Conservation (phyloP, 2,888 invertebrate genomes). For the Pristionchus japonicus region DNA sequence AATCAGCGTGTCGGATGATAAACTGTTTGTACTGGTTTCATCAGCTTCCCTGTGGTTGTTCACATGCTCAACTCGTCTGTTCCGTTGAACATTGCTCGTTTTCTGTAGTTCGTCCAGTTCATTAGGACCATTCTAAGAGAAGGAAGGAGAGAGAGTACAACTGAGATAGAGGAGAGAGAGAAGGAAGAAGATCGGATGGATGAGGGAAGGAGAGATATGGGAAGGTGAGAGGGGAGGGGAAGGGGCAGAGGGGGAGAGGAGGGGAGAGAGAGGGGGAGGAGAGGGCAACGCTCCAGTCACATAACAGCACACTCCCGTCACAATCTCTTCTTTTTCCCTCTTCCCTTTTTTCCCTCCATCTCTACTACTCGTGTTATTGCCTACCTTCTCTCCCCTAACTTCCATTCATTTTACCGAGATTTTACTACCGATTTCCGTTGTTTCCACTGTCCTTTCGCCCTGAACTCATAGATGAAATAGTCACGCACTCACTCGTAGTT, state of each 20-base stretch:
- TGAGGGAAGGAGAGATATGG: not conserved
- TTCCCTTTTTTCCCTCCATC: not conserved
- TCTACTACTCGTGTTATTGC: constrained; percentile 24
- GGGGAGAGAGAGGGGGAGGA: not conserved
- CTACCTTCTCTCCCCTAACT: not conserved
- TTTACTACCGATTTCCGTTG: not conserved
- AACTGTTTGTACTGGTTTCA: not conserved
- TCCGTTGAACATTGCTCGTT: not conserved
- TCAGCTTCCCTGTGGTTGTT: not conserved
- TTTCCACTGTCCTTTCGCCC: not conserved
- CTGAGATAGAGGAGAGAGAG: not conserved
- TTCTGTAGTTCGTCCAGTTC: not conserved
- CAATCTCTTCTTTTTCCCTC: not conserved
- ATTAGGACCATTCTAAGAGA: not conserved
- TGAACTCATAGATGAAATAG: too few species aligned
- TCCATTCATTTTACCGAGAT: not conserved
- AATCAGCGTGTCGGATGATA: not conserved
- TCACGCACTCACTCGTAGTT: too few species aligned
- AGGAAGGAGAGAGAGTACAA: not conserved
- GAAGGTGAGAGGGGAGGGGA: not conserved
- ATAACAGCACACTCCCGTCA: constrained; percentile 9
- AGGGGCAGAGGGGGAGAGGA: not conserved
- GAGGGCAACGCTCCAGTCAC: constrained; percentile 16
- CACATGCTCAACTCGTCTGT: not conserved
- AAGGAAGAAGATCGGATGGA: not conserved